Base-by-base conservation (phyloP, 2,797 vertebrate species). In the Okamejei kenojei region DNA sequence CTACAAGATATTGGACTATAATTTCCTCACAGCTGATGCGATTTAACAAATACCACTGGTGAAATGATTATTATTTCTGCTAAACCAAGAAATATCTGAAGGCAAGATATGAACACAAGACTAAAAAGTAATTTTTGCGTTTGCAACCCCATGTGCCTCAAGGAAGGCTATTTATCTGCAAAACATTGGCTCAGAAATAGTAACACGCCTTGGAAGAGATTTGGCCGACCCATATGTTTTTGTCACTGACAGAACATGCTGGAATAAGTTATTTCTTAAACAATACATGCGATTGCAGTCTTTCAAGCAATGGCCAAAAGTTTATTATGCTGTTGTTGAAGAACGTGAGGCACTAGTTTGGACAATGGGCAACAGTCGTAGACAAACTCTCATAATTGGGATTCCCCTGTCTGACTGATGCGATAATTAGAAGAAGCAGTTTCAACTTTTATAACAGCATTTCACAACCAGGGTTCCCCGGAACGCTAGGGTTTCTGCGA, bases 141-240 rank as follows among this genome's bases (percentile, higher is more conserved):
- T 77, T n/a, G 21, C 21, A 26, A 23, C 6, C 29, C 45, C 29
- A 76, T 0, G 9, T 29, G 0, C 8, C 9, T 29, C 8, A n/a
- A n/a, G 74, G 0, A 29, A 10, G n/a, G 29, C 76, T 11, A 78
- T n/a, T 11, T 78, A 13, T 11, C 0, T 78, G 76, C 10, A n/a
- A 78, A 78, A 78, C 76, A n/a, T n/a, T n/a, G n/a, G n/a, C n/a
- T n/a, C n/a, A 79, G 32, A 79, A 79, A 79, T 79, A 74, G 71
- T 10, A 79, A 79, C 15, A 74, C 35, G 19, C 77, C 32, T 38
- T 38, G 78, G 35, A 79, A 7, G 35, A 13, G 35, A 38, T 4
- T 79, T 35, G 77, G 32, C 77, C 77, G 2, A 79, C 35, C 78
- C n/a, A 78, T 78, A n/a, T 13, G 9, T n/a, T 79, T 79, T 17